phyloP scores from a whole-genome alignment of 2,888 invertebrate species.

The Acanthosoma haemorrhoidale region DNA sequence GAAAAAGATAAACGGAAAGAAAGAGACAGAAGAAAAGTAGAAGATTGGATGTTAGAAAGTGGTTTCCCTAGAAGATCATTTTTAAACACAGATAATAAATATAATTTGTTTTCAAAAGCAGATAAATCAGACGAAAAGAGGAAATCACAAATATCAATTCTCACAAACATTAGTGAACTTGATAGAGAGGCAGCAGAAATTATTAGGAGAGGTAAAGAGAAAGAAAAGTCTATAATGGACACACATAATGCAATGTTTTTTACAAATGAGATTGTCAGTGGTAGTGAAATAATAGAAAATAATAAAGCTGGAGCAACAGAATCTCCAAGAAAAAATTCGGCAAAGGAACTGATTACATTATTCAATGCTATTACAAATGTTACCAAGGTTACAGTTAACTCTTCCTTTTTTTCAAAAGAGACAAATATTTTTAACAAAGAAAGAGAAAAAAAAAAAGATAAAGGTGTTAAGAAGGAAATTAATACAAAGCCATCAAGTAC shows the following conservation, averaged over 20 bases:
- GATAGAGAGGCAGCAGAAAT: constrained; percentile 74
- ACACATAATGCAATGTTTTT: constrained; percentile 45
- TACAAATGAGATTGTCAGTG: constrained; percentile 8
- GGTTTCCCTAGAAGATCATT: constrained; percentile 38
- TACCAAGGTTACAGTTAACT: constrained; percentile 52
- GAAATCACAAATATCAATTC: constrained; percentile 55
- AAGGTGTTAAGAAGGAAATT: background rate
- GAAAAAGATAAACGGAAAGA: constrained; percentile 40
- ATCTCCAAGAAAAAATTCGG: constrained; percentile 44
- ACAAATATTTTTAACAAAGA: constrained; percentile 37
- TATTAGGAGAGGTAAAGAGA: constrained; percentile 54
- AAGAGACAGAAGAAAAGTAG: constrained; percentile 41
- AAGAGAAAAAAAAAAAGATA: constrained; percentile 39
- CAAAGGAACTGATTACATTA: constrained; percentile 56
- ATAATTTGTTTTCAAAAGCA: constrained; percentile 39
- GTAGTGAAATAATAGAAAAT: constrained; percentile 26
- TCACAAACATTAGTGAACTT: constrained; percentile 72
- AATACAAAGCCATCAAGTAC: background rate
- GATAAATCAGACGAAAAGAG: constrained; percentile 50
- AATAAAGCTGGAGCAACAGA: constrained; percentile 43
- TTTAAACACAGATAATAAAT: constrained; percentile 34
- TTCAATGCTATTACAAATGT: constrained; percentile 59
- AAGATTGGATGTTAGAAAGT: constrained; percentile 49
- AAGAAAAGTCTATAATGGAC: constrained; percentile 42
- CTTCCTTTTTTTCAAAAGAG: constrained; percentile 47